Evolutionary conservation across 35 echinoderm and acorn worm species (phyloP).

Genomic region (Heliocidaris erythrogramma): DNA sequence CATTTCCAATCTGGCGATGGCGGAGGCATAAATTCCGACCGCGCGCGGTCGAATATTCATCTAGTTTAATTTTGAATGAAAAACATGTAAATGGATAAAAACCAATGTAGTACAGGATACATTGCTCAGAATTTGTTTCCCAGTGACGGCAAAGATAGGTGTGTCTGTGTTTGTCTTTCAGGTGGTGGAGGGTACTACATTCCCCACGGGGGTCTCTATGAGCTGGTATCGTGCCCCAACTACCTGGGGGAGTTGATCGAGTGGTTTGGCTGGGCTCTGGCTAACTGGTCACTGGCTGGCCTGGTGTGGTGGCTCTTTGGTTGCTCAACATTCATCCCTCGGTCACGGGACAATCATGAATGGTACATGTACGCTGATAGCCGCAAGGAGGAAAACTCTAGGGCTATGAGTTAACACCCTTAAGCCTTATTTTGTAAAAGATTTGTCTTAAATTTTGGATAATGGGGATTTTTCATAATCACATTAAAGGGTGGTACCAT

Average conservation of each 20-base stretch:
- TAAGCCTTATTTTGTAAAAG: background rate
- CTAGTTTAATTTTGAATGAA: too few species aligned
- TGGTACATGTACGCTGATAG: constrained; percentile 7
- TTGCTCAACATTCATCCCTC: constrained; percentile 52
- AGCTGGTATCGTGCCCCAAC: constrained; percentile 52
- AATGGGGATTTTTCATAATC: background rate
- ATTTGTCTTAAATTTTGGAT: background rate
- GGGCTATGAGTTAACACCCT: background rate
- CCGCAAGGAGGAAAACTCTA: background rate
- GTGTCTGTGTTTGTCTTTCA: background rate
- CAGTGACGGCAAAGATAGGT: too few species aligned
- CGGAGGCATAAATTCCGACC: too few species aligned
- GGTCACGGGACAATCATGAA: constrained; percentile 41
- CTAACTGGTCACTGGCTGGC: constrained; percentile 46
- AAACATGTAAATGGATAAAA: too few species aligned
- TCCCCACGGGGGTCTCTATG: constrained; percentile 52
- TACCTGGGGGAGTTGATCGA: constrained; percentile 50
- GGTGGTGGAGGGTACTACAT: constrained; percentile 46
- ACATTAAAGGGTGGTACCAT: too few species aligned
- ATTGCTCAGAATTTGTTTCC: too few species aligned
- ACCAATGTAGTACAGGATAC: too few species aligned
- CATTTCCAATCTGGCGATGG: too few species aligned
- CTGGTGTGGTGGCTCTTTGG: constrained; percentile 56
- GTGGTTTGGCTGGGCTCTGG: constrained; percentile 51
- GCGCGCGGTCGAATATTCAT: too few species aligned